These are phyloP conservation scores for Tetragonula carbonaria DNA, from an alignment of 2,888 invertebrate species.

Conservation along the genomic window DNA sequence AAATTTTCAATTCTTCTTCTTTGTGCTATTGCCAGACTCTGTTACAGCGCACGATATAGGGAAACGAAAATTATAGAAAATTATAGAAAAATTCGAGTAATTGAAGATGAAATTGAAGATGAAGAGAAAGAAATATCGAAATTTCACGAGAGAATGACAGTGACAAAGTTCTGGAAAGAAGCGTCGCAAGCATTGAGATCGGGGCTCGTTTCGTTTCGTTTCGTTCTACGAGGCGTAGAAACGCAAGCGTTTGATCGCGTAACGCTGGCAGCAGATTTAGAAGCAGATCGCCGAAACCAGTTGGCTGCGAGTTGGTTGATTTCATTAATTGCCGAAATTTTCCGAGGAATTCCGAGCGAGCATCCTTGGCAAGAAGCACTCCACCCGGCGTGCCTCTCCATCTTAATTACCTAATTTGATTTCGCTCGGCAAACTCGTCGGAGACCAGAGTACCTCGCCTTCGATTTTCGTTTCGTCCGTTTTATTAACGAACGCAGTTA, in stretches of 20 bases:
- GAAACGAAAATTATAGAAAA: no score
- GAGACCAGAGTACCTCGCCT: not conserved
- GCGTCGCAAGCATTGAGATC: no score
- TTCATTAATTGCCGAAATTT: constrained; percentile 30
- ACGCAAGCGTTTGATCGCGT: not conserved
- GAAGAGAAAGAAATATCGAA: no score
- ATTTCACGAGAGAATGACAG: no score
- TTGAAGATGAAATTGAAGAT: no score
- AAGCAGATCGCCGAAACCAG: not conserved
- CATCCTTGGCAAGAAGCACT: not conserved
- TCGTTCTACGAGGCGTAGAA: no score
- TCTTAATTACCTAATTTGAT: constrained; percentile 28
- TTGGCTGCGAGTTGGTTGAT: not conserved
- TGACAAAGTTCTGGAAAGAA: no score
- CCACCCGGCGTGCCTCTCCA: not conserved
- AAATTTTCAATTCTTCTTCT: no score
- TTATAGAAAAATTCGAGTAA: no score
- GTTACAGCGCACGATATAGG: no score
- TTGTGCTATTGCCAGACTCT: no score
- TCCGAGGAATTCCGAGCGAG: not conserved
- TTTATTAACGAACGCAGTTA: not conserved
- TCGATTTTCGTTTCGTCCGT: constrained; percentile 11
- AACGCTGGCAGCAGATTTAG: not conserved
- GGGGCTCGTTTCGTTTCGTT: no score
- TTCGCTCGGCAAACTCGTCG: constrained; percentile 15